Evolutionary conservation across 2,888 invertebrate genomes (phyloP).

Genomic region (Allolobophora icterica): DNA sequence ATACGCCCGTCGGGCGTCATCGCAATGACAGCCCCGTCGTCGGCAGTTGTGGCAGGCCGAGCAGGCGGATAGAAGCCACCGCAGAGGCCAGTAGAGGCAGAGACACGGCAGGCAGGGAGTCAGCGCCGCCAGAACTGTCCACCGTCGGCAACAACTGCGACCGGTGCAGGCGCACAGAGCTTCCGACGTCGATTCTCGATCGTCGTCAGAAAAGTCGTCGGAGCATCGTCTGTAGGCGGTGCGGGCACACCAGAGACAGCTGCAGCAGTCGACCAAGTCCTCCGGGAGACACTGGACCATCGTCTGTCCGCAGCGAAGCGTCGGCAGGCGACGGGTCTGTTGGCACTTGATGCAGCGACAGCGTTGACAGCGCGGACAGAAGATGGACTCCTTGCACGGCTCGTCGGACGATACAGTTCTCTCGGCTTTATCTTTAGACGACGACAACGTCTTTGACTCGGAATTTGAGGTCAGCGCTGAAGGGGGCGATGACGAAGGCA

Average conservation of each 20-base stretch:
- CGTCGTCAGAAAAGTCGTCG: neutral
- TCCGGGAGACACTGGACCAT: neutral
- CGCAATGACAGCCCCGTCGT: neutral
- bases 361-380: constrained; percentile 12
- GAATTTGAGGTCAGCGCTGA: neutral
- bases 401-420: neutral
- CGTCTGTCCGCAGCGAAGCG: neutral
- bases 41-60: constrained; percentile 3
- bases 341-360: constrained; percentile 12
- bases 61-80: neutral
- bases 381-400: constrained; percentile 14
- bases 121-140: constrained; percentile 13
- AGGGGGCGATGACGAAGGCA: neutral
- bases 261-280: neutral
- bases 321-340: neutral
- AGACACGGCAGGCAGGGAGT: constrained; percentile 12
- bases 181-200: neutral
- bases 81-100: constrained; percentile 22
- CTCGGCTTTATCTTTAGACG: neutral
- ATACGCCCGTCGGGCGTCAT: neutral
- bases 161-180: neutral
- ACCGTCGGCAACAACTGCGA: neutral
- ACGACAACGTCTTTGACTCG: neutral
- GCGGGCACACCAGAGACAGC: neutral
- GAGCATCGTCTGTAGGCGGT: neutral